Conservation (phyloP, 2,888 invertebrate genomes). For the Dioctria linearis region DNA sequence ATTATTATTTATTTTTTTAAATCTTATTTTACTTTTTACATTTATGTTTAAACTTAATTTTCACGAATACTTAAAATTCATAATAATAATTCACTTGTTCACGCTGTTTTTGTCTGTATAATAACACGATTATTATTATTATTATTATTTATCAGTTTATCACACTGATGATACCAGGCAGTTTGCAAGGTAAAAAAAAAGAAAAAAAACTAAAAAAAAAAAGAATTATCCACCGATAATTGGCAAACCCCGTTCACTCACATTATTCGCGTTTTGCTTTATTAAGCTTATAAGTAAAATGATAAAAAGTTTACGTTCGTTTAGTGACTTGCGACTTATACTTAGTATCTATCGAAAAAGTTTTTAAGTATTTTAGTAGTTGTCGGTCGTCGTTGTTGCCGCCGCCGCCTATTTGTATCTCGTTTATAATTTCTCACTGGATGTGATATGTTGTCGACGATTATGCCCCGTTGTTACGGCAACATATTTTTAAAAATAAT, state of each 20-base stretch:
- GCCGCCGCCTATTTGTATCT: background rate
- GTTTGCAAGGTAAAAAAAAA: background rate
- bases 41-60: too few relatives aligned
- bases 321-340: slow-evolving; percentile 17
- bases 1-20: background rate
- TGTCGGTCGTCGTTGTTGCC: slow-evolving; percentile 10
- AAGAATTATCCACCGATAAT: background rate
- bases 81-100: slow-evolving; percentile 31
- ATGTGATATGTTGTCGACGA: background rate
- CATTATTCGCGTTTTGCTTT: slow-evolving; percentile 17
- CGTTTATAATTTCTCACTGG: background rate
- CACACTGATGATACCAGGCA: slow-evolving; percentile 6
- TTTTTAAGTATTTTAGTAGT: background rate
- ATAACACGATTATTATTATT: slow-evolving; percentile 1
- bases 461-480: too few relatives aligned
- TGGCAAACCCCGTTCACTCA: slow-evolving; percentile 19
- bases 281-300: background rate
- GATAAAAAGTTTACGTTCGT: background rate
- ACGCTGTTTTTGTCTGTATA: background rate
- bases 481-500: too few relatives aligned
- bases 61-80: too few relatives aligned
- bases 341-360: background rate
- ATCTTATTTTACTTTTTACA: too few relatives aligned
- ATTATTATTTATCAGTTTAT: too few relatives aligned
- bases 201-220: too few relatives aligned